A percentile compares a stretch with the other conserved stretches of the same genome.
These are phyloP conservation scores for Tromatobia lineatoria DNA, from an alignment of 2,888 invertebrate species.

Conservation along the genomic window DNA sequence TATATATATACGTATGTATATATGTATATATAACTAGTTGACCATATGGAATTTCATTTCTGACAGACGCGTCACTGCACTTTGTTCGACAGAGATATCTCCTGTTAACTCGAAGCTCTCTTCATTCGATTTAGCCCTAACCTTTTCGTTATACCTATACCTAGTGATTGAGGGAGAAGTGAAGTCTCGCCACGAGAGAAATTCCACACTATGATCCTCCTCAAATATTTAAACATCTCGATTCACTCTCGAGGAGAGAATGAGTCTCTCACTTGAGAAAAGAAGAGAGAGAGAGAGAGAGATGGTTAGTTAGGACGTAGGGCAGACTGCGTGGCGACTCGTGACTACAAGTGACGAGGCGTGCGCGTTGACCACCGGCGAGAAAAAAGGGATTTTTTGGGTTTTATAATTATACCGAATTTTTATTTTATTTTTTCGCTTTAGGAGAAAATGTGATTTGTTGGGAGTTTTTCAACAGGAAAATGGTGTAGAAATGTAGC, in stretches of 20 bases:
- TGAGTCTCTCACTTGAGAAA: conserved; percentile 29
- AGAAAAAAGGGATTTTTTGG: not conserved
- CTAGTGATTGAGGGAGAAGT: conserved; percentile 34
- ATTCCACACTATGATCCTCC: conserved; percentile 66
- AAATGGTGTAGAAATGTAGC: no score
- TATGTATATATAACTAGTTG: conserved; percentile 50
- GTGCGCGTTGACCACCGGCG: not conserved
- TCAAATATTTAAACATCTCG: conserved; percentile 67
- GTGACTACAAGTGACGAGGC: not conserved
- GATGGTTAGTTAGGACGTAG: conserved; percentile 33
- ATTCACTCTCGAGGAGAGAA: conserved; percentile 42
- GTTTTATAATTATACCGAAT: not conserved
- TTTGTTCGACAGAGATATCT: conserved; percentile 64
- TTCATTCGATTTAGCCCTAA: conserved; percentile 17
- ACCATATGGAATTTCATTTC: conserved; percentile 71
- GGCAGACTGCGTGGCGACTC: conserved; percentile 70
- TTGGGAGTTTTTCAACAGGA: no score
- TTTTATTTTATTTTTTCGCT: no score
- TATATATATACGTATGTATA: conserved; percentile 18
- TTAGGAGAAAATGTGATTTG: no score
- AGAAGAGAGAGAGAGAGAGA: conserved; percentile 29
- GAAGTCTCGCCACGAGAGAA: conserved; percentile 43
- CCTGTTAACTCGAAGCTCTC: conserved; percentile 19
- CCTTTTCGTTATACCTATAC: not conserved
- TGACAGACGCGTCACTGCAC: conserved; percentile 71